phyloP scores from a whole-genome alignment of 2,888 invertebrate genomes.

The Frankliniella intonsa region DNA sequence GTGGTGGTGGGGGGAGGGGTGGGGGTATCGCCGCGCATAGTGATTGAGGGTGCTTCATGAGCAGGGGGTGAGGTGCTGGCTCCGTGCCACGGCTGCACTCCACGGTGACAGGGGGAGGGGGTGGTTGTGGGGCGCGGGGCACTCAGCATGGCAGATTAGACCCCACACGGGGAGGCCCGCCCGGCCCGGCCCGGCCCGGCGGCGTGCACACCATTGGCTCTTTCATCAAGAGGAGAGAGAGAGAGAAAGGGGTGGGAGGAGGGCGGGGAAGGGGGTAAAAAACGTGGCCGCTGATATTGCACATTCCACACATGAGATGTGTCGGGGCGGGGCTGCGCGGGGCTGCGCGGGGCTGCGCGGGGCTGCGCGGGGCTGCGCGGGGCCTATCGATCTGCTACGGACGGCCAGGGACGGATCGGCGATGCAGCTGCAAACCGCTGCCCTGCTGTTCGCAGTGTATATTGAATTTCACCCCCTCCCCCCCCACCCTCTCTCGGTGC shows the following conservation, averaged over 20 bases:
- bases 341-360: not conserved
- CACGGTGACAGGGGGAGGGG: not conserved
- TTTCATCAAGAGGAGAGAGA: not conserved
- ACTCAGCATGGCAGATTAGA: slow-evolving; percentile 22
- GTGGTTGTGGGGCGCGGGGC: not conserved
- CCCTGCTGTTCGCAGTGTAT: too few species aligned
- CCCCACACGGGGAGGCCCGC: not conserved
- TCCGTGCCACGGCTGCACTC: not conserved
- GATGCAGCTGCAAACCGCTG: too few species aligned
- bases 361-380: not conserved
- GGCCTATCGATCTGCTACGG: not conserved
- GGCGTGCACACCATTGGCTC: slow-evolving; percentile 13
- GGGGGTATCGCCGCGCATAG: not conserved
- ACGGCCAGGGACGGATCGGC: too few species aligned
- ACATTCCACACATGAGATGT: slow-evolving; percentile 19
- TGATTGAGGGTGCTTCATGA: not conserved
- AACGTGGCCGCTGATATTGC: slow-evolving; percentile 16
- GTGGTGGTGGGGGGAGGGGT: not conserved
- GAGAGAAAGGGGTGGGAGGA: not conserved
- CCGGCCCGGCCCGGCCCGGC: not conserved
- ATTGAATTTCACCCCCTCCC: too few species aligned
- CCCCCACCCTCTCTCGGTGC: not conserved
- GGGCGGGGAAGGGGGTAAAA: not conserved
- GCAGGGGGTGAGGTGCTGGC: not conserved
- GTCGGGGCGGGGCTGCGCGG: not conserved